A percentile compares a stretch with the other conserved stretches of the same genome.
Evolutionary conservation across 2,888 invertebrate species (phyloP).

Genomic region (Dioctria linearis): DNA sequence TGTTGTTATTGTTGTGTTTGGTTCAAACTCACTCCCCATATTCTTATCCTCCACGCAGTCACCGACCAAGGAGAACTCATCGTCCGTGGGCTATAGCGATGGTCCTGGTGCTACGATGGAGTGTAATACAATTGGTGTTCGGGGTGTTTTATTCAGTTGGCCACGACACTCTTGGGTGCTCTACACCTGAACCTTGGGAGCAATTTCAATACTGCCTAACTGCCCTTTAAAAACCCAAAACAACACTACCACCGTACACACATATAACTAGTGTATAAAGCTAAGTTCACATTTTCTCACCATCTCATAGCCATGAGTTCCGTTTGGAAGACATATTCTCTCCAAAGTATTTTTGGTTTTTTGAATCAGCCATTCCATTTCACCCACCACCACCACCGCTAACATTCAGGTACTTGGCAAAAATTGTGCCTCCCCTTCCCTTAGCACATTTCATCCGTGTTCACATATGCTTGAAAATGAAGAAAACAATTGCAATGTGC

Average conservation of each 20-base stretch:
- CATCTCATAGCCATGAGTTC: neutral
- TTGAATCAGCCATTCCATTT: neutral
- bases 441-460: slow-evolving; percentile 2
- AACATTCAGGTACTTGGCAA: neutral
- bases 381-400: neutral
- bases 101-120: slow-evolving; percentile 62
- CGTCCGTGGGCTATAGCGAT: slow-evolving; percentile 41
- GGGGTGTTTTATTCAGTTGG: slow-evolving; percentile 71
- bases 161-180: slow-evolving; percentile 72
- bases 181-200: slow-evolving; percentile 71
- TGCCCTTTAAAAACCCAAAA: slow-evolving; percentile 72
- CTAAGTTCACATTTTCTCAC: neutral
- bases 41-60: slow-evolving; percentile 2
- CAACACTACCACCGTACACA: slow-evolving; percentile 65
- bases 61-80: slow-evolving; percentile 35
- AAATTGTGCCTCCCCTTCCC: neutral
- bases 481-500: slow-evolving; percentile 40
- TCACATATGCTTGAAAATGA: slow-evolving; percentile 39
- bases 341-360: slow-evolving; percentile 32
- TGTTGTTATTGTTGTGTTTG: too few species aligned
- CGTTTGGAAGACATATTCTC: slow-evolving; percentile 34
- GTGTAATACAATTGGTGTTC: slow-evolving; percentile 70
- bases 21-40: neutral
- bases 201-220: slow-evolving; percentile 70
- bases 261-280: neutral